Percentiles rank a stretch among this genome's conserved stretches.
Evolutionary conservation across 2,797 vertebrate genomes (phyloP).

Genomic region (Gadopsis marmoratus): DNA sequence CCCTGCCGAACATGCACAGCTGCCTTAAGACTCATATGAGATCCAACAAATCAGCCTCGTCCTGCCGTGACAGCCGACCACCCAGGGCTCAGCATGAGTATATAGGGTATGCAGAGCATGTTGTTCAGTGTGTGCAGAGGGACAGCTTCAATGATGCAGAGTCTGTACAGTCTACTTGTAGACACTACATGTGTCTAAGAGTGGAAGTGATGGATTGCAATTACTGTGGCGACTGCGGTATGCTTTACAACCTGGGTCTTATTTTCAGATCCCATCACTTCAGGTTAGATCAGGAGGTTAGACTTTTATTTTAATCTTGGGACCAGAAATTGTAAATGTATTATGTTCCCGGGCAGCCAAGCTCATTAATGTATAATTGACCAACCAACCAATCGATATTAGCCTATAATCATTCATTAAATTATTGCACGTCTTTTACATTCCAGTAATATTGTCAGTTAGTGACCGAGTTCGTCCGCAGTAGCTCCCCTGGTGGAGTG

Average conservation of each 20-base stretch:
- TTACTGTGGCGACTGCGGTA: neutral
- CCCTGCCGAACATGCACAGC: constrained; percentile 48
- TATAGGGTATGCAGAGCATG: neutral
- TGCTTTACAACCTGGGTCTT: neutral
- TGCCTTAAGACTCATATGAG: constrained; percentile 41
- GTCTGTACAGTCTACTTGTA: neutral
- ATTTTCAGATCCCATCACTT: neutral
- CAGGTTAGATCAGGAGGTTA: neutral
- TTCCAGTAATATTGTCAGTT: neutral
- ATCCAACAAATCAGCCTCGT: constrained; percentile 47
- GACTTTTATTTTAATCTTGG: neutral
- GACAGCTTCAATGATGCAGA: constrained; percentile 27
- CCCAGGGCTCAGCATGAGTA: neutral
- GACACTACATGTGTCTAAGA: neutral
- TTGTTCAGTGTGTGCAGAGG: constrained; percentile 6
- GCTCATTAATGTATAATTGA: neutral
- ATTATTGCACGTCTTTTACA: neutral
- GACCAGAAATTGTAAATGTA: neutral
- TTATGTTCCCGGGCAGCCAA: too few relatives aligned
- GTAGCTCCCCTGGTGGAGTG: too few relatives aligned
- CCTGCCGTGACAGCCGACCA: constrained; percentile 20
- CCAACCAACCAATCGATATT: neutral
- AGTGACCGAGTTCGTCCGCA: neutral
- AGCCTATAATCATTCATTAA: neutral
- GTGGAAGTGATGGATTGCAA: neutral